phyloP scores from a whole-genome alignment of 37 sponge, comb jelly and placozoan genomes.

The Halisarca cf. caerulea region DNA sequence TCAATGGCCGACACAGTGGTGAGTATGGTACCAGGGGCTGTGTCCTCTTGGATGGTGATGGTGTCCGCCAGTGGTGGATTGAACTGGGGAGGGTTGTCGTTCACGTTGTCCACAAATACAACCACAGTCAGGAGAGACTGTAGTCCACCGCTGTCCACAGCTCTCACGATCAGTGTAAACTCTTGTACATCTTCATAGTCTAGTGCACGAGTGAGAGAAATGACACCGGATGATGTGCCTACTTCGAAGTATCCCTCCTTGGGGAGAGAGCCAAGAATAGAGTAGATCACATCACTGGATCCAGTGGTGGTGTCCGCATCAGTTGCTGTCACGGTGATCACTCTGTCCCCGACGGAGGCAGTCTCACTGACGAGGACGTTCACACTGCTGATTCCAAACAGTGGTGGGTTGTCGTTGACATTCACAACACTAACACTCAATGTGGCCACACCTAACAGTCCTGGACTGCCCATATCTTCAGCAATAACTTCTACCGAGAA shows the following conservation, averaged over 20 bases:
- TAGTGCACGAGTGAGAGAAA: background rate
- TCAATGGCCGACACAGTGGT: constrained; percentile 26
- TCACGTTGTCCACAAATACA: background rate
- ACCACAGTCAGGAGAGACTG: background rate
- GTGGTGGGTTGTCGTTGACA: constrained; percentile 74
- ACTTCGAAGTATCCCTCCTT: constrained; percentile 3
- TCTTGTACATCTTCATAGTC: background rate
- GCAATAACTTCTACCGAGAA: constrained; percentile 27
- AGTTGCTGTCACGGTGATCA: constrained; percentile 32
- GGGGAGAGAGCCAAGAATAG: background rate
- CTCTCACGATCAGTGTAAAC: background rate
- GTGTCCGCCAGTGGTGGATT: background rate
- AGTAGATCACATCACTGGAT: background rate
- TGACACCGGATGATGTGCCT: background rate
- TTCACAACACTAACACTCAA: constrained; percentile 54
- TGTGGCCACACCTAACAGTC: constrained; percentile 23
- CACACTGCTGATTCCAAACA: constrained; percentile 19
- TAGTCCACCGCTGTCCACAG: background rate
- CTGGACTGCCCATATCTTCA: constrained; percentile 53
- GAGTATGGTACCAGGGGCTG: background rate
- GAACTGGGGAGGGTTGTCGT: constrained; percentile 32
- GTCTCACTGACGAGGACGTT: constrained; percentile 2
- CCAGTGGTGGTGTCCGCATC: constrained; percentile 29
- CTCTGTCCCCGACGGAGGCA: background rate
- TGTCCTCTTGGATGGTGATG: constrained; percentile 2